Evolutionary conservation across 2,888 invertebrate genomes (phyloP).

Genomic region (Mayetiola destructor): DNA sequence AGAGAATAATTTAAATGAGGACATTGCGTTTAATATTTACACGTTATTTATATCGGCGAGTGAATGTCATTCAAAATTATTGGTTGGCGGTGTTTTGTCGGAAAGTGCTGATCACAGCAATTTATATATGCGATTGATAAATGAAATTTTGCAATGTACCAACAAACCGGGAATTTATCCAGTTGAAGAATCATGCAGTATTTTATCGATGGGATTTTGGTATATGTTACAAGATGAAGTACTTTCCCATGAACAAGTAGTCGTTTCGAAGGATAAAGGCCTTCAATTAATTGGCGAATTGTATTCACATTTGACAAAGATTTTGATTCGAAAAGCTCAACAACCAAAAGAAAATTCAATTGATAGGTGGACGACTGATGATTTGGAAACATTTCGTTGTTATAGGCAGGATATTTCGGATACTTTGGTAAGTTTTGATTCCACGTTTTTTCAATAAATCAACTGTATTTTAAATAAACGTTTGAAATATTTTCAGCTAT

Average conservation of each 20-base stretch:
- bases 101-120: conserved; percentile 37
- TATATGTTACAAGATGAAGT: conserved; percentile 58
- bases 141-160: conserved; percentile 63
- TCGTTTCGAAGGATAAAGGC: conserved; percentile 28
- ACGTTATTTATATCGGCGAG: conserved; percentile 53
- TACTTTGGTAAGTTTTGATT: conserved; percentile 46
- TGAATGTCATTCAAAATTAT: conserved; percentile 49
- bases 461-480: not conserved
- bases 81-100: conserved; percentile 31
- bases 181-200: conserved; percentile 73
- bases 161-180: conserved; percentile 71
- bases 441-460: not conserved
- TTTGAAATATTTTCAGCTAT: conserved; percentile 44
- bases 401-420: conserved; percentile 77
- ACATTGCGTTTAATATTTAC: conserved; percentile 51
- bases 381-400: conserved; percentile 73
- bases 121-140: conserved; percentile 47
- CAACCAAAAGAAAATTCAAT: conserved; percentile 48
- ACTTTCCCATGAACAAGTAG: conserved; percentile 26
- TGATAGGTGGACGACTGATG: conserved; percentile 53
- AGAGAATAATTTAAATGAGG: conserved; percentile 37
- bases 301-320: conserved; percentile 60
- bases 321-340: conserved; percentile 65
- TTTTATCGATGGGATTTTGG: conserved; percentile 81
- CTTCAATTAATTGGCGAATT: conserved; percentile 52